Evolutionary conservation across 2,888 invertebrate genomes (phyloP).

Genomic region (Chorisops tibialis): DNA sequence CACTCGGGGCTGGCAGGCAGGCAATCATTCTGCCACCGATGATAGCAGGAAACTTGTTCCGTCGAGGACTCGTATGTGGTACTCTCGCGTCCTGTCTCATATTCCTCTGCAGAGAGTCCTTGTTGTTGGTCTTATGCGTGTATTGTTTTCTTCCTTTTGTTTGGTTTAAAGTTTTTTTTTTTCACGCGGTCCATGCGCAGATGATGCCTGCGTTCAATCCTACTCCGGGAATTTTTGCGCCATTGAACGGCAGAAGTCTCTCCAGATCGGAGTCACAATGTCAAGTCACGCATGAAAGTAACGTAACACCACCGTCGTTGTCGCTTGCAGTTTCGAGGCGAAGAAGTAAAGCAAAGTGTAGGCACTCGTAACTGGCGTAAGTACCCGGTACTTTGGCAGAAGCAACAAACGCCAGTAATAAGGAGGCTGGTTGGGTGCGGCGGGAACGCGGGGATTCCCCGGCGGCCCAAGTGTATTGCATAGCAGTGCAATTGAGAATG

Average conservation of each 20-base stretch:
- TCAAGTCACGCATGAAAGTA: conserved; percentile 18
- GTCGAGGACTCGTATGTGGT: neutral
- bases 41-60: neutral
- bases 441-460: neutral
- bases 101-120: no score
- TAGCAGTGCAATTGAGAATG: conserved; percentile 8
- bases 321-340: no score
- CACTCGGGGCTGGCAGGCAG: neutral
- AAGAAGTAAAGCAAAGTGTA: no score
- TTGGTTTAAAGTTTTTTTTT: no score
- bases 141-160: no score
- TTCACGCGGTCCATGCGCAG: no score
- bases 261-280: neutral
- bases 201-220: no score
- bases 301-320: neutral
- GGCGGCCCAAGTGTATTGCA: neutral
- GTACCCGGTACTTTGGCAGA: neutral
- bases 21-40: neutral
- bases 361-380: no score
- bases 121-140: no score
- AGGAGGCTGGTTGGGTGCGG: neutral
- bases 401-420: neutral
- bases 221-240: neutral
- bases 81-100: neutral
- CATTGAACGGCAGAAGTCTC: neutral